Percentiles rank a stretch among this genome's conserved stretches.
These are phyloP conservation scores for Holacanthella duospinosa DNA, from an alignment of 2,888 invertebrate species.

Conservation along the genomic window DNA sequence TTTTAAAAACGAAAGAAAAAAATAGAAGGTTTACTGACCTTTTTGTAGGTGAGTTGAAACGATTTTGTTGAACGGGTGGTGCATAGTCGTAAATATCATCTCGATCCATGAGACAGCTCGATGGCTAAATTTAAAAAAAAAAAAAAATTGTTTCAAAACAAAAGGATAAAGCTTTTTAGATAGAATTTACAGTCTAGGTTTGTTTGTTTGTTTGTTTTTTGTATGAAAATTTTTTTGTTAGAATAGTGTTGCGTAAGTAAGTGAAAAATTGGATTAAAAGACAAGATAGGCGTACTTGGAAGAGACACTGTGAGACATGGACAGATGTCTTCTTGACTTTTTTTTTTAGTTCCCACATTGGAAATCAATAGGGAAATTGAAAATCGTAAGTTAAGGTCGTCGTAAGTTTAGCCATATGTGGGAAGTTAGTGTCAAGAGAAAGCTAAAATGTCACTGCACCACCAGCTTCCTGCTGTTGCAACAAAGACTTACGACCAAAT, in stretches of 20 bases:
- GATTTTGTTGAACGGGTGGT: slow-evolving; percentile 23
- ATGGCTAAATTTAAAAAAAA: slow-evolving; percentile 21
- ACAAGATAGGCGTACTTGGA: not conserved
- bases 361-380: slow-evolving; percentile 5
- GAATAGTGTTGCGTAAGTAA: not conserved
- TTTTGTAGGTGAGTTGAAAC: no score
- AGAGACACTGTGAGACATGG: not conserved
- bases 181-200: no score
- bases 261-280: not conserved
- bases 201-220: no score
- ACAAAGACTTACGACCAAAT: not conserved
- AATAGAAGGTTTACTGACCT: no score
- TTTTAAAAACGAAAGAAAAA: no score
- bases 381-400: no score
- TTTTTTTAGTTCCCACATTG: no score
- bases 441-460: not conserved
- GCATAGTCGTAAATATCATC: slow-evolving; percentile 36
- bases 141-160: not conserved
- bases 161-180: no score
- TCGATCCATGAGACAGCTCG: slow-evolving; percentile 32
- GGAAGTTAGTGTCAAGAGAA: slow-evolving; percentile 3
- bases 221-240: no score
- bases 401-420: not conserved
- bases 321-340: slow-evolving; percentile 1
- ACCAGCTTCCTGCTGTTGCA: no score